Base-by-base conservation (phyloP, 2,888 invertebrate genomes). In the Mesochorus sp. region DNA sequence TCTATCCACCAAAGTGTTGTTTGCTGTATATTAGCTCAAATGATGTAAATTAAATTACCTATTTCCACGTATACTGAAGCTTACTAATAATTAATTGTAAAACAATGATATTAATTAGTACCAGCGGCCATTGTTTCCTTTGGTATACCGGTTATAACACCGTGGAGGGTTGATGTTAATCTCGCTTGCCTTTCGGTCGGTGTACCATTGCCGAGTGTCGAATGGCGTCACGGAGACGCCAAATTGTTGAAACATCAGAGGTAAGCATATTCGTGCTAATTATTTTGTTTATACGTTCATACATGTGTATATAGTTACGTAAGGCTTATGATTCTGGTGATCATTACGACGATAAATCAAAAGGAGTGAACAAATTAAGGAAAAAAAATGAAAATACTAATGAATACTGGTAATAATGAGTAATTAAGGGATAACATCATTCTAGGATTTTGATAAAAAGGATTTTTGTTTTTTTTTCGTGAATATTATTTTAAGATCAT, bases 101-200 rank as follows among this genome's bases (percentile, higher is more conserved):
- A 77, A 62, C 24, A 64, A 66, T 51, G 34, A 76, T 59, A 55
- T 51, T 49, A 73, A 76, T 81, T 80, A 91, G 91, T 93, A 78
- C 92, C 93, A 80, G 93, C 93, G 10, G 92, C 93, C 8, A 93
- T 94, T 53, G 92, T 93, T 76, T 94, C 94, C 10, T 93, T 93
- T 83, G 93, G 93, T 21, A 91, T 92, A 81, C 90, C 91, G 1
- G 84, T 93, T 31, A 91, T 92, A 73, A 92, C 92, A 6, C 92
- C 92, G 39, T 93, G 93, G 92, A 91, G 92, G 66, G 92, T 92
- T 12, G 92, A 93, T 82, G 91, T 93, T 76, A 91, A 91, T 80
- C 86, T 94, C 55, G 90, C 92, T 0, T 94, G 94, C 79, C 85
- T 92, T 0, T 91, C 91, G 75, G 93, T 93, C n/a, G 94, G 94